These are phyloP conservation scores for Clarias pachynema DNA, from an alignment of 2,797 vertebrate species.

Conservation along the genomic window DNA sequence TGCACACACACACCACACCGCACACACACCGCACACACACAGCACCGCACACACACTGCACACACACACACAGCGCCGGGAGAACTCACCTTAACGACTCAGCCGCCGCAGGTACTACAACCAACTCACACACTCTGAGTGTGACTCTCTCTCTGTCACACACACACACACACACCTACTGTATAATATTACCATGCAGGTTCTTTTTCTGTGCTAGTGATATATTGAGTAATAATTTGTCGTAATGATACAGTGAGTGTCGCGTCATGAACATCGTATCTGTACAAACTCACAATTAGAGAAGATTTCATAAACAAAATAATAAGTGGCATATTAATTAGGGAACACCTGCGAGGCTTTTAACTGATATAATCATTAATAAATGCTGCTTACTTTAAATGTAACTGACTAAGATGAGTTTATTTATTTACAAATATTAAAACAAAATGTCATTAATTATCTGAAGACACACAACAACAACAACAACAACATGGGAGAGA, in stretches of 20 bases:
- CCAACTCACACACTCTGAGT: background rate
- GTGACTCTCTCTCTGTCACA: background rate
- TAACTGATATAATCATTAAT: background rate
- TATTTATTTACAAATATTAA: background rate
- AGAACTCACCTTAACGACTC: background rate
- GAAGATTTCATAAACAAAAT: background rate
- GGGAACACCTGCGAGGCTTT: background rate
- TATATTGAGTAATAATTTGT: background rate
- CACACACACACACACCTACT: background rate
- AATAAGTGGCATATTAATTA: background rate
- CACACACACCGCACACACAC: no score
- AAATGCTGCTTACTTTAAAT: background rate
- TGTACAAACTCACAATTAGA: background rate
- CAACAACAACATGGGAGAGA: background rate
- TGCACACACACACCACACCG: no score
- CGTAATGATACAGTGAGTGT: background rate
- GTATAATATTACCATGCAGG: background rate
- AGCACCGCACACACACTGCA: background rate
- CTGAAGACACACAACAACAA: background rate
- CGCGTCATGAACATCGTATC: background rate
- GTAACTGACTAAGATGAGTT: background rate
- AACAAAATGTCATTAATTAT: background rate
- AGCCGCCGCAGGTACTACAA: conserved; percentile 7
- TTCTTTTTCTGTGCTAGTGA: background rate
- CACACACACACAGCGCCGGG: background rate